Percentiles rank a stretch among this genome's conserved stretches.
These are phyloP conservation scores for Limnephilus lunatus DNA, from an alignment of 2,888 invertebrate genomes.

Conservation along the genomic window DNA sequence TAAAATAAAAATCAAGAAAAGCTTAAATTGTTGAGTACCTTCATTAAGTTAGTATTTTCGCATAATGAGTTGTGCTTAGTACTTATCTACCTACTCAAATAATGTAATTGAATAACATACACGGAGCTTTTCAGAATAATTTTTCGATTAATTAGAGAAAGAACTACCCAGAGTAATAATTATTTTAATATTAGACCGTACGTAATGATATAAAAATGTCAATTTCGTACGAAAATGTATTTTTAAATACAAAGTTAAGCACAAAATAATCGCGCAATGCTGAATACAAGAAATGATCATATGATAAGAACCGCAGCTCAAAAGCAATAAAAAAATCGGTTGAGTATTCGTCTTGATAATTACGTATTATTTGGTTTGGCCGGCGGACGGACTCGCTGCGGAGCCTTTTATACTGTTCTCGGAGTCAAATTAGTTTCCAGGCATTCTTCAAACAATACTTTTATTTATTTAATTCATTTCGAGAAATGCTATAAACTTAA, in stretches of 20 bases:
- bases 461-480: background rate
- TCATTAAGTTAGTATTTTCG: background rate
- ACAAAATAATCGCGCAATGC: constrained; percentile 3
- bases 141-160: background rate
- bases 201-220: constrained; percentile 2
- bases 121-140: background rate
- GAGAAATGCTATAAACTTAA: too few relatives aligned
- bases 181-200: background rate
- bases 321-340: constrained; percentile 48
- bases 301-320: constrained; percentile 33
- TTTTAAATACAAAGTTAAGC: background rate
- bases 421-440: constrained; percentile 26
- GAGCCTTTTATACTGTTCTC: constrained; percentile 22
- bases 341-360: constrained; percentile 53
- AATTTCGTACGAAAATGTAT: constrained; percentile 9
- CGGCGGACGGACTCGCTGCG: constrained; percentile 29
- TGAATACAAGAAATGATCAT: constrained; percentile 39
- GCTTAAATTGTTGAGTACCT: background rate
- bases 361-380: constrained; percentile 57
- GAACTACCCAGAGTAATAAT: background rate
- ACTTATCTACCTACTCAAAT: background rate
- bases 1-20: background rate
- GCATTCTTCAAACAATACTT: constrained; percentile 10
- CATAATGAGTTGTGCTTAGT: background rate
- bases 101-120: background rate